These are phyloP conservation scores for Melopsittacus undulatus DNA, from an alignment of 2,797 vertebrate genomes.

Conservation along the genomic window DNA sequence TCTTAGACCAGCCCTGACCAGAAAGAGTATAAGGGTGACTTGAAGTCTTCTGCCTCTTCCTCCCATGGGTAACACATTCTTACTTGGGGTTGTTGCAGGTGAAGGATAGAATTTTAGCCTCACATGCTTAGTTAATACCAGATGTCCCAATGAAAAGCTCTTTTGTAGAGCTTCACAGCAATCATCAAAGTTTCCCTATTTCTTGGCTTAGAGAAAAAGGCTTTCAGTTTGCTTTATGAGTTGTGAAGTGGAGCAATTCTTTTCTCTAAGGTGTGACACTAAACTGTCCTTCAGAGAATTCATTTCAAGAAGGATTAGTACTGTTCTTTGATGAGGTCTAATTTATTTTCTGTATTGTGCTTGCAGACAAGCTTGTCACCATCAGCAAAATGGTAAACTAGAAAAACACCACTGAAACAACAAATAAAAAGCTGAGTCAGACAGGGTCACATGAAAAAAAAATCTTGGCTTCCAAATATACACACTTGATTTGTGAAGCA, in stretches of 20 bases:
- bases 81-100: conserved; percentile 26
- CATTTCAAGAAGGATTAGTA: background rate
- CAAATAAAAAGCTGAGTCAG: background rate
- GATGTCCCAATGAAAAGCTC: conserved; percentile 50
- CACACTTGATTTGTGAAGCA: background rate
- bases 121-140: conserved; percentile 54
- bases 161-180: conserved; percentile 43
- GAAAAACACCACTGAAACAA: background rate
- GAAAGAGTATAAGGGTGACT: background rate
- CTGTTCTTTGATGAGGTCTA: conserved; percentile 11
- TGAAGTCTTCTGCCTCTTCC: conserved; percentile 16
- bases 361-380: conserved; percentile 10
- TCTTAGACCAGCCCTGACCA: background rate
- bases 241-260: background rate
- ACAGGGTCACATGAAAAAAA: background rate
- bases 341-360: conserved; percentile 2
- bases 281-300: conserved; percentile 11
- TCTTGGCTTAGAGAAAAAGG: conserved; percentile 19
- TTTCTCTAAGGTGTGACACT: background rate
- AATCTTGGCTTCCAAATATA: background rate
- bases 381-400: background rate
- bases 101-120: conserved; percentile 29
- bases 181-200: conserved; percentile 17
- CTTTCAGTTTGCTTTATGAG: conserved; percentile 12
- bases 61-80: conserved; percentile 2